These are phyloP conservation scores for Dasyurus viverrinus DNA, from an alignment of 2,113 vertebrate species.

Conservation along the genomic window DNA sequence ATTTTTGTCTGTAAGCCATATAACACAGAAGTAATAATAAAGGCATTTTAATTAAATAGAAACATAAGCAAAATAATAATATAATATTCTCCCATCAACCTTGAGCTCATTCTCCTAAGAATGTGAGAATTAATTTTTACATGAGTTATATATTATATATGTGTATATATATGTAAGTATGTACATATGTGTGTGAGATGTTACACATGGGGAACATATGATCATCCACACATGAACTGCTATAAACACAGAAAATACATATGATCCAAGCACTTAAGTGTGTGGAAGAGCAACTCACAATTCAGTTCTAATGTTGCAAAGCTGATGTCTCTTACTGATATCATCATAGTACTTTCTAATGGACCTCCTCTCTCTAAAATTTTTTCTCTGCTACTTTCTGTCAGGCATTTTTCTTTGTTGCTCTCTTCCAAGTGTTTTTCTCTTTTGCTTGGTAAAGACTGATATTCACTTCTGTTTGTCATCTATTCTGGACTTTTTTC, in stretches of 20 bases:
- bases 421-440: not conserved
- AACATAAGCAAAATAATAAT: not conserved
- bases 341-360: not conserved
- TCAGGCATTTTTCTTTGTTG: not conserved
- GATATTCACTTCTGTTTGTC: not conserved
- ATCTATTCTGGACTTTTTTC: not conserved
- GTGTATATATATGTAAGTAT: not conserved
- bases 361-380: not conserved
- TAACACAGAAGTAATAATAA: not conserved
- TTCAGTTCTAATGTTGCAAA: not conserved
- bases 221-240: not conserved
- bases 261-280: not conserved
- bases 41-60: not conserved
- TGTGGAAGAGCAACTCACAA: not conserved
- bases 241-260: not conserved
- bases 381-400: not conserved
- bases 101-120: not conserved
- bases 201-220: not conserved
- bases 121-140: not conserved
- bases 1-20: not conserved
- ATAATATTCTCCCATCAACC: not conserved
- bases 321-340: not conserved
- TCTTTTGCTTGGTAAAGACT: not conserved
- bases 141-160: not conserved
- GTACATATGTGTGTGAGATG: not conserved